Evolutionary conservation across 2,888 invertebrate genomes (phyloP).

Genomic region (Heliconius cydno): DNA sequence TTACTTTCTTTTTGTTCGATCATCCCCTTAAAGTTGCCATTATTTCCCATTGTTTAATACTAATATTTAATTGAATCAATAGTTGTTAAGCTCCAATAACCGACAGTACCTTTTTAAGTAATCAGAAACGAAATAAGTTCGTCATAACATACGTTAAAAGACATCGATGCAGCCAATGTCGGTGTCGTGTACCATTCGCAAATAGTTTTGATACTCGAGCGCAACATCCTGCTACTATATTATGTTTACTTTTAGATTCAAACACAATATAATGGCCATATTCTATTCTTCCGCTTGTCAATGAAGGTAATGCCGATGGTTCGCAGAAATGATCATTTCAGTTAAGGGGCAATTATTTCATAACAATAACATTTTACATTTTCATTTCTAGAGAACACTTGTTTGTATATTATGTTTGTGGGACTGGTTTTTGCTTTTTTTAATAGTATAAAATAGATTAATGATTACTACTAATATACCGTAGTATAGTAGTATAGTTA

Average conservation of each 20-base stretch:
- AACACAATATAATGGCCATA: constrained; percentile 62
- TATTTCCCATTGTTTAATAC: neutral
- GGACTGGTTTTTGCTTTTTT: neutral
- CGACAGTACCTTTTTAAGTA: constrained; percentile 15
- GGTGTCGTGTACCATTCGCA: constrained; percentile 57
- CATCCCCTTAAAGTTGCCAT: neutral
- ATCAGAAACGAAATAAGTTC: constrained; percentile 29
- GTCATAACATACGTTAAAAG: constrained; percentile 32
- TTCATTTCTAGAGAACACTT: constrained; percentile 16
- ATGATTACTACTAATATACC: neutral
- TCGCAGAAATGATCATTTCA: constrained; percentile 23
- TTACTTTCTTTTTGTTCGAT: neutral
- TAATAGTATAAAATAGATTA: neutral
- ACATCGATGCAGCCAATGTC: constrained; percentile 41
- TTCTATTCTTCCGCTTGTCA: constrained; percentile 51
- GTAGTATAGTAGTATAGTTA: neutral
- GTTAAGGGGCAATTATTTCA: constrained; percentile 17
- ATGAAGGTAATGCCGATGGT: constrained; percentile 21
- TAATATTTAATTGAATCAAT: neutral
- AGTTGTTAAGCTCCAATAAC: neutral
- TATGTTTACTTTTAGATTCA: constrained; percentile 76
- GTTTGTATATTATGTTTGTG: neutral
- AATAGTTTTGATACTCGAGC: constrained; percentile 78
- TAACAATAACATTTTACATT: constrained; percentile 18
- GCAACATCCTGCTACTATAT: constrained; percentile 78